phyloP scores from a whole-genome alignment of 2,113 vertebrate genomes.

The Emydura subglobosa region DNA sequence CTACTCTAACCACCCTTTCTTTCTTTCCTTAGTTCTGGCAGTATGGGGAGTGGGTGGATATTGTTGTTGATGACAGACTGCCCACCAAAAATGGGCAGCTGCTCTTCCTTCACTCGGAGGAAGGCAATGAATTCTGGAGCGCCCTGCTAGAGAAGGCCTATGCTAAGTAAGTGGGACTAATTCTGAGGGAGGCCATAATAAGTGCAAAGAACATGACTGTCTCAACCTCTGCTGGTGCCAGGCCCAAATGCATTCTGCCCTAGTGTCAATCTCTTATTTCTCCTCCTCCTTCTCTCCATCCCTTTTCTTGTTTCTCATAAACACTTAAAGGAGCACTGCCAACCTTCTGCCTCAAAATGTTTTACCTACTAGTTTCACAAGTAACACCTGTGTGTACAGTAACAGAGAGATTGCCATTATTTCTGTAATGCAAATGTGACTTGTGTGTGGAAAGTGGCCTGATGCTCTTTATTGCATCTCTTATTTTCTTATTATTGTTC shows the following conservation, averaged over 20 bases:
- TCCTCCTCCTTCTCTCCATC: not conserved
- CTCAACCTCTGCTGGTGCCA: not conserved
- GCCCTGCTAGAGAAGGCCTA: slow-evolving; percentile 86
- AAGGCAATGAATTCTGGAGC: slow-evolving; percentile 83
- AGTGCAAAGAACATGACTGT: not conserved
- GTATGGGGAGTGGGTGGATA: slow-evolving; percentile 82
- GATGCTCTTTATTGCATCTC: not conserved
- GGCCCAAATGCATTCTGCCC: not conserved
- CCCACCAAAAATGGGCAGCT: slow-evolving; percentile 79
- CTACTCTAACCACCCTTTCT: not conserved
- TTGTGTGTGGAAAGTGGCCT: not conserved
- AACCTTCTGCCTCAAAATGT: not conserved
- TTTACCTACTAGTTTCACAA: not conserved
- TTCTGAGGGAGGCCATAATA: not conserved
- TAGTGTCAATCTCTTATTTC: not conserved
- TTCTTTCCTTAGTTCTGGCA: slow-evolving; percentile 82
- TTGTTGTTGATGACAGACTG: slow-evolving; percentile 84
- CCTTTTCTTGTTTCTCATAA: not conserved
- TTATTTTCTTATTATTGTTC: too few species aligned
- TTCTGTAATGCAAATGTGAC: not conserved
- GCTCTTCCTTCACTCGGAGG: slow-evolving; percentile 81
- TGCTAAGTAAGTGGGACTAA: slow-evolving; percentile 74
- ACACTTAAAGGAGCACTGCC: not conserved
- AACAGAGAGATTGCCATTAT: rapidly evolving
- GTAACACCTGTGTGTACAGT: not conserved